A percentile compares a stretch with the other conserved stretches of the same genome.
Conservation (phyloP, 1,140 invertebrate genomes). For the Neoseiulus cucumeris region DNA sequence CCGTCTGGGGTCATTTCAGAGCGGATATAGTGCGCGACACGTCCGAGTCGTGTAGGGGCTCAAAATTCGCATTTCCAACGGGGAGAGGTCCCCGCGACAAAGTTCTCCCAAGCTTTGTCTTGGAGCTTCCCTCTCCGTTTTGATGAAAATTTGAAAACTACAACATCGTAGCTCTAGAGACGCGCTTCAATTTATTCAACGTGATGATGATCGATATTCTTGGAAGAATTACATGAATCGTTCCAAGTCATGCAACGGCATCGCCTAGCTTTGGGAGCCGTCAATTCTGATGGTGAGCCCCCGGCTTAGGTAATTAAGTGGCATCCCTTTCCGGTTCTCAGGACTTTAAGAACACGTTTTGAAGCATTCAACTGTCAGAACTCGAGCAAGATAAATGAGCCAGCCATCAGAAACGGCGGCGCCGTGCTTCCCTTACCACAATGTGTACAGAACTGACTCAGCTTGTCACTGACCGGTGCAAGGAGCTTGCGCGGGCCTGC, state of each 20-base stretch:
- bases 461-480: not conserved
- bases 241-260: too few species aligned
- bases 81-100: not conserved
- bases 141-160: not conserved
- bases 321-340: not conserved
- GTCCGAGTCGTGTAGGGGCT: too few species aligned
- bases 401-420: not conserved
- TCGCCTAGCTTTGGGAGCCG: too few species aligned
- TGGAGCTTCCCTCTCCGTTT: not conserved
- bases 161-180: too few species aligned
- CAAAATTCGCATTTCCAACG: not conserved
- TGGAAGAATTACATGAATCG: not conserved
- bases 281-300: not conserved
- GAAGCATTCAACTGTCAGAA: not conserved
- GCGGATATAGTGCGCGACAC: not conserved
- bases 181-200: too few species aligned
- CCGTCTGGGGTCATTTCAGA: not conserved
- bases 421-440: not conserved
- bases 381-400: conserved; percentile 2
- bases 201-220: not conserved
- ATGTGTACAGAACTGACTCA: too few species aligned
- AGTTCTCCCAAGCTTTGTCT: too few species aligned
- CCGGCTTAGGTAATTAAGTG: not conserved
- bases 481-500: not conserved
- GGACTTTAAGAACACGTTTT: not conserved